Percentiles rank a stretch among this genome's conserved stretches.
phyloP scores from a whole-genome alignment of 2,113 vertebrate species.

The Mus spicilegus region DNA sequence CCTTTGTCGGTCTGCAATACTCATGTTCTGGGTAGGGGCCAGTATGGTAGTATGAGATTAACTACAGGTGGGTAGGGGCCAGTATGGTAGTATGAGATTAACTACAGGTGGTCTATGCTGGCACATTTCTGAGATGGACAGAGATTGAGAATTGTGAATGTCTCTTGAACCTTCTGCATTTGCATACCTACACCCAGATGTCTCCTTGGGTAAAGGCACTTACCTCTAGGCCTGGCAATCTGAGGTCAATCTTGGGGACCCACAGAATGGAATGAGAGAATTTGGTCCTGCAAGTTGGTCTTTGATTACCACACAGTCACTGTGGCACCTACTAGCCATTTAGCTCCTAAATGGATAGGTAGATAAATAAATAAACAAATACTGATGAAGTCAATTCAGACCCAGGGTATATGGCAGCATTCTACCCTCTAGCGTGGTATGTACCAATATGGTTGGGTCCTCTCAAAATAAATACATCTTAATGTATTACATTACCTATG shows the following conservation, averaged over 20 bases:
- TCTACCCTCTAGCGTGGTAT: slow-evolving; percentile 17
- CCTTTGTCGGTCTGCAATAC: slow-evolving; percentile 40
- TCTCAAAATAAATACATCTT: slow-evolving; percentile 45
- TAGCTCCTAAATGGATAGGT: not conserved
- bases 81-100: not conserved
- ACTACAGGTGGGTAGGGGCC: too few species aligned
- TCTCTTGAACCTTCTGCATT: too few species aligned
- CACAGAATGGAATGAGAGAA: not conserved
- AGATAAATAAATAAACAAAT: too few species aligned
- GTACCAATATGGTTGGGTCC: not conserved
- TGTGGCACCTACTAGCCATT: not conserved
- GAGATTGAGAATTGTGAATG: slow-evolving; percentile 18
- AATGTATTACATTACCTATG: slow-evolving; percentile 52
- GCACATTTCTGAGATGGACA: slow-evolving; percentile 24
- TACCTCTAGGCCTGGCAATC: not conserved
- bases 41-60: too few species aligned
- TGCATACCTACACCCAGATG: not conserved
- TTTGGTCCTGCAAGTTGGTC: not conserved
- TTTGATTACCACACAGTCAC: not conserved
- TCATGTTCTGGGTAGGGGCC: slow-evolving; percentile 28
- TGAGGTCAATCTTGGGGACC: not conserved
- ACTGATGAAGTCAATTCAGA: slow-evolving; percentile 19
- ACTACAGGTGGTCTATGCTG: slow-evolving; percentile 15
- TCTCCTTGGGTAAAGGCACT: not conserved
- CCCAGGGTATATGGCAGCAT: not conserved